Conservation (phyloP, 2,113 vertebrate genomes). For the Pipra filicauda region DNA sequence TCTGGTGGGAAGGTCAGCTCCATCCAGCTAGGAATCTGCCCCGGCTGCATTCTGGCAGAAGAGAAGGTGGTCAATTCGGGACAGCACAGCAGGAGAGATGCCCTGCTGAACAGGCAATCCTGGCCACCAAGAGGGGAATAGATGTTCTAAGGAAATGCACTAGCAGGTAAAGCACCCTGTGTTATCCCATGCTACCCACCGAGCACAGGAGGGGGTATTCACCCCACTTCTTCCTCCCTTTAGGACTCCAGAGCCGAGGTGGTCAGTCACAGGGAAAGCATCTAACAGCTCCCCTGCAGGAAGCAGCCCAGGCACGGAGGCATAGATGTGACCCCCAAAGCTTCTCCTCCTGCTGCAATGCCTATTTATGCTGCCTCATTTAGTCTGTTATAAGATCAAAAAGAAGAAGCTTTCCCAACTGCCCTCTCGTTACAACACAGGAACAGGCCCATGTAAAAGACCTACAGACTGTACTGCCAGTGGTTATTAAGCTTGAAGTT, state of each 20-base stretch:
- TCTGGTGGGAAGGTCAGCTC: constrained; percentile 26
- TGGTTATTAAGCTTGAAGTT: not conserved
- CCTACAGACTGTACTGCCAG: not conserved
- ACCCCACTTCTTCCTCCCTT: not conserved
- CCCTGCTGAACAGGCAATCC: not conserved
- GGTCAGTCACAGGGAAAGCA: not conserved
- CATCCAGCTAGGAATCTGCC: constrained; percentile 32
- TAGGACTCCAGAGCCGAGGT: not conserved
- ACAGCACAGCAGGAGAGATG: not conserved
- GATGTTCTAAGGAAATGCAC: not conserved
- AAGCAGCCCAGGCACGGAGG: not conserved
- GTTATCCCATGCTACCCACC: not conserved
- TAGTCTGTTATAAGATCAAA: not conserved
- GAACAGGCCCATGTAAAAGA: not conserved
- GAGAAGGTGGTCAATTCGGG: not conserved
- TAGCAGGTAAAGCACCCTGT: not conserved
- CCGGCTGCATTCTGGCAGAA: constrained; percentile 27
- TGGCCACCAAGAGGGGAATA: not conserved
- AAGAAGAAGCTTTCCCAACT: not conserved
- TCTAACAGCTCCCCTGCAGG: not conserved
- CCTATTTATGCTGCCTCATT: not conserved
- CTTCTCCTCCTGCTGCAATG: not conserved
- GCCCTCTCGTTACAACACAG: not conserved
- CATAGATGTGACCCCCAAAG: not conserved
- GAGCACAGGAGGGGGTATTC: not conserved